A percentile compares a stretch with the other conserved stretches of the same genome.
These are phyloP conservation scores for Teleogryllus oceanicus DNA, from an alignment of 2,888 invertebrate species.

Conservation along the genomic window DNA sequence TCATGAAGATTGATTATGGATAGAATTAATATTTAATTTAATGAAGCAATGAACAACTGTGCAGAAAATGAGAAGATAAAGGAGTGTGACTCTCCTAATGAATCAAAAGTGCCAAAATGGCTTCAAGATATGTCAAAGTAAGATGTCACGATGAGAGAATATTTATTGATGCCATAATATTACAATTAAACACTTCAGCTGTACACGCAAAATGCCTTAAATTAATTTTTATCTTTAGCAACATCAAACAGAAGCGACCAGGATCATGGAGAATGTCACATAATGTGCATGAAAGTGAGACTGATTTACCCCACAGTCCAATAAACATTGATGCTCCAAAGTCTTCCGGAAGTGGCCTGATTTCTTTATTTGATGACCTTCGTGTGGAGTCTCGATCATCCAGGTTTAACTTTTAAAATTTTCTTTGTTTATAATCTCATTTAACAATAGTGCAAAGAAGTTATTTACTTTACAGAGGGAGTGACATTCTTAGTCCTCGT, in stretches of 20 bases:
- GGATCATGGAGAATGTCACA: slow-evolving; percentile 34
- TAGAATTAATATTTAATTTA: neutral
- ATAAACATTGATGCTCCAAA: neutral
- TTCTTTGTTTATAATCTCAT: too few species aligned
- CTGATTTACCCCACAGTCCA: neutral
- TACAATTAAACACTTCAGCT: too few species aligned
- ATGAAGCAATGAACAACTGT: neutral
- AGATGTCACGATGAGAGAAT: neutral
- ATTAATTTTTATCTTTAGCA: slow-evolving; percentile 23
- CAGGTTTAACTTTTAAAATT: neutral
- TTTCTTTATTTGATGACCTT: slow-evolving; percentile 21
- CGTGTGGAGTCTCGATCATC: neutral
- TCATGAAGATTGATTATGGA: neutral
- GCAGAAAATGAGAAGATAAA: neutral
- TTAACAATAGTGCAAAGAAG: too few species aligned
- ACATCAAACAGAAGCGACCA: slow-evolving; percentile 31
- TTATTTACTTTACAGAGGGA: slow-evolving; percentile 23
- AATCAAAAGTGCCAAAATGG: slow-evolving; percentile 35
- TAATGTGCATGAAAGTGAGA: neutral
- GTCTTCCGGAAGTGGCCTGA: neutral
- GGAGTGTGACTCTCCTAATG: slow-evolving; percentile 19
- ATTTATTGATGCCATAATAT: too few species aligned
- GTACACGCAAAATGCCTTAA: too few species aligned
- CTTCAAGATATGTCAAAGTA: slow-evolving; percentile 35
- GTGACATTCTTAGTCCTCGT: slow-evolving; percentile 23